Percentiles rank a stretch among this genome's conserved stretches.
Evolutionary conservation across 92 coral and sea anemone genomes (phyloP).

Genomic region (Nematostella vectensis): DNA sequence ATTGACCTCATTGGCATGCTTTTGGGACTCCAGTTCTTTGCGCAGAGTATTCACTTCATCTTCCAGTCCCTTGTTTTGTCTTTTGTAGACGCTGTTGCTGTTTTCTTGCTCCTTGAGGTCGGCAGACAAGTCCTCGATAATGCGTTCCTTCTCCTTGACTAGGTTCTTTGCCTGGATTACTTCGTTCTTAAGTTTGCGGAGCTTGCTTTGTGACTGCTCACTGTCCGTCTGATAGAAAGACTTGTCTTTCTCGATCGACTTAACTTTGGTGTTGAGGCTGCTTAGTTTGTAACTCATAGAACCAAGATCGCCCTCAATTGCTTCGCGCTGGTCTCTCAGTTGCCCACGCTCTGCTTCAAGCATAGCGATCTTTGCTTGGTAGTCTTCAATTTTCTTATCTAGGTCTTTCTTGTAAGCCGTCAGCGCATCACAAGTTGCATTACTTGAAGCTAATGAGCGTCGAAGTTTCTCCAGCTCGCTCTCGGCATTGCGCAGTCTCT

Average conservation of each 20-base stretch:
- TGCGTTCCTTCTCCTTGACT: slow-evolving; percentile 64
- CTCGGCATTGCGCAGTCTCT: slow-evolving; percentile 37
- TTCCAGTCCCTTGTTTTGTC: slow-evolving; percentile 42
- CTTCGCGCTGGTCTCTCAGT: slow-evolving; percentile 54
- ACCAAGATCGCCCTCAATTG: slow-evolving; percentile 48
- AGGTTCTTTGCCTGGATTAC: slow-evolving; percentile 63
- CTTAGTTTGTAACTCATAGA: slow-evolving; percentile 63
- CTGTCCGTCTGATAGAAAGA: slow-evolving; percentile 45
- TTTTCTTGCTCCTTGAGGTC: slow-evolving; percentile 57
- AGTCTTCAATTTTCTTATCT: slow-evolving; percentile 28
- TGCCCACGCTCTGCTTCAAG: slow-evolving; percentile 42
- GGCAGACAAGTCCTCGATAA: slow-evolving; percentile 29
- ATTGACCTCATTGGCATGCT: slow-evolving; percentile 55
- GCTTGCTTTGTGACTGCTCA: slow-evolving; percentile 48
- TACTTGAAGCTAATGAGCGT: slow-evolving; percentile 35
- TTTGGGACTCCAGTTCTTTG: slow-evolving; percentile 57
- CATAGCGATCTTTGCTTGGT: slow-evolving; percentile 29
- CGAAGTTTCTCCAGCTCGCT: slow-evolving; percentile 45
- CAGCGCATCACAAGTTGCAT: slow-evolving; percentile 46
- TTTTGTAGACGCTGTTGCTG: slow-evolving; percentile 29
- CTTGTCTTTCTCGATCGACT: slow-evolving; percentile 47
- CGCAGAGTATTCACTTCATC: slow-evolving; percentile 42
- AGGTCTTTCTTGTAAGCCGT: slow-evolving; percentile 41
- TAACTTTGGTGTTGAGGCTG: slow-evolving; percentile 44
- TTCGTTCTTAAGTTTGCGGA: slow-evolving; percentile 59